A percentile compares a stretch with the other conserved stretches of the same genome.
These are phyloP conservation scores for Zoanthus solanderi DNA, from an alignment of 92 coral and sea anemone species.

Conservation along the genomic window DNA sequence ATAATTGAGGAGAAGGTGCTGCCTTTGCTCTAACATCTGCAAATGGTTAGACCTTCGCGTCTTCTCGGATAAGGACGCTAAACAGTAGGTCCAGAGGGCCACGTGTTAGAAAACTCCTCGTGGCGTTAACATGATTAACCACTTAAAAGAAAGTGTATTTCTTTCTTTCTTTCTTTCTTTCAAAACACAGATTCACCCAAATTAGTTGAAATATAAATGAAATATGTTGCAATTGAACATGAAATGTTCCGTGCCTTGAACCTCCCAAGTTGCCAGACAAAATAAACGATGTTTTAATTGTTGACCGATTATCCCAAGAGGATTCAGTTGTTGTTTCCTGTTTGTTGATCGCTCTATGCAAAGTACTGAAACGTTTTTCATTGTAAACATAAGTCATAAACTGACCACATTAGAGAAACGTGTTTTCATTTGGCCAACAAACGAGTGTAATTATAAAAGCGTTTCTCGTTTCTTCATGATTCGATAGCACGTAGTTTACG, in stretches of 20 bases:
- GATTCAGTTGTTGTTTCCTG: background rate
- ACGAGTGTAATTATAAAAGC: background rate
- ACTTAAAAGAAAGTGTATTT: no score
- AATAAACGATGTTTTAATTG: background rate
- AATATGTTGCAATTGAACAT: no score
- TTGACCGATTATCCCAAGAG: background rate
- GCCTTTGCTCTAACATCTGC: no score
- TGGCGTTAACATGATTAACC: no score
- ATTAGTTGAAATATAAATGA: no score
- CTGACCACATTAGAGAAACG: background rate
- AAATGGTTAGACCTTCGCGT: no score
- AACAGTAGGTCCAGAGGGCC: no score
- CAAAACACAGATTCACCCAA: no score
- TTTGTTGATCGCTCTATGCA: background rate
- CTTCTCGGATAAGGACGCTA: no score
- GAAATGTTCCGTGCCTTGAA: background rate
- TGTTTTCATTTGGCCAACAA: background rate
- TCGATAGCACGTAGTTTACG: background rate
- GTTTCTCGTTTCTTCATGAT: background rate
- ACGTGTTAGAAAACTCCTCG: no score
- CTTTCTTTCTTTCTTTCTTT: no score
- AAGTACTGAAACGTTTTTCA: background rate
- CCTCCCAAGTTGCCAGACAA: constrained; percentile 9
- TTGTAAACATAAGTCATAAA: background rate
- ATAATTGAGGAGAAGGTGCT: no score